A percentile compares a stretch with the other conserved stretches of the same genome.
Evolutionary conservation across 2,888 invertebrate species (phyloP).

Genomic region (Linnaemya vulpina): DNA sequence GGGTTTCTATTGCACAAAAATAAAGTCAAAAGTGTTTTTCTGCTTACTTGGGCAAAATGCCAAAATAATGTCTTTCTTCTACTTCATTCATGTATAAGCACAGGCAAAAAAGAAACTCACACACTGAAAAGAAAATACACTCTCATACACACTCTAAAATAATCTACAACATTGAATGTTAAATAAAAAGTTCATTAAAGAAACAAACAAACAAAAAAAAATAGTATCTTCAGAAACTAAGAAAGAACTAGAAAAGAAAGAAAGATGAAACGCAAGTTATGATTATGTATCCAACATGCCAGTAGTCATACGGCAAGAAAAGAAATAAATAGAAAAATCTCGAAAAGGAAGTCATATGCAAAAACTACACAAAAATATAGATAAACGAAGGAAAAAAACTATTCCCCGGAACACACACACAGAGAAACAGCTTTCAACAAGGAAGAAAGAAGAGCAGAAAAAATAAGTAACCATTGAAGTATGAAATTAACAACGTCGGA

Average conservation of each 20-base stretch:
- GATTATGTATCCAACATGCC: constrained; percentile 62
- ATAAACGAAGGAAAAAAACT: neutral
- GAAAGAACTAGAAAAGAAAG: constrained; percentile 33
- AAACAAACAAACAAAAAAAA: constrained; percentile 34
- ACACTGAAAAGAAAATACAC: constrained; percentile 16
- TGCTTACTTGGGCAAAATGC: constrained; percentile 72
- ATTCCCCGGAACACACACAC: constrained; percentile 7
- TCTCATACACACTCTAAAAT: constrained; percentile 26
- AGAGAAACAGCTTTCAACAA: constrained; percentile 65
- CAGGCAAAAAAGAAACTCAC: constrained; percentile 19
- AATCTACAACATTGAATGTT: constrained; percentile 50
- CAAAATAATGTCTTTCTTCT: constrained; percentile 69
- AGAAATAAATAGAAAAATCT: neutral
- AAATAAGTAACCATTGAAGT: constrained; percentile 77
- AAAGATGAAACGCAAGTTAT: constrained; percentile 68
- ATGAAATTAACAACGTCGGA: constrained; percentile 81
- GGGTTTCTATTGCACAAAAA: constrained; percentile 15
- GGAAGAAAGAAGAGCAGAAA: constrained; percentile 49
- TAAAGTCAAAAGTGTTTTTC: constrained; percentile 58
- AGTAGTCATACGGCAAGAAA: constrained; percentile 55
- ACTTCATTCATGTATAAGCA: constrained; percentile 57
- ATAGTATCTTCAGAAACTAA: constrained; percentile 3
- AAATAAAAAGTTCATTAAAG: constrained; percentile 70
- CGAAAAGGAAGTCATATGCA: constrained; percentile 55
- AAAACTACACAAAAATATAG: constrained; percentile 40